Percentiles rank a stretch among this genome's conserved stretches.
phyloP scores from a whole-genome alignment of 2,797 vertebrate genomes.

The Allobates femoralis region DNA sequence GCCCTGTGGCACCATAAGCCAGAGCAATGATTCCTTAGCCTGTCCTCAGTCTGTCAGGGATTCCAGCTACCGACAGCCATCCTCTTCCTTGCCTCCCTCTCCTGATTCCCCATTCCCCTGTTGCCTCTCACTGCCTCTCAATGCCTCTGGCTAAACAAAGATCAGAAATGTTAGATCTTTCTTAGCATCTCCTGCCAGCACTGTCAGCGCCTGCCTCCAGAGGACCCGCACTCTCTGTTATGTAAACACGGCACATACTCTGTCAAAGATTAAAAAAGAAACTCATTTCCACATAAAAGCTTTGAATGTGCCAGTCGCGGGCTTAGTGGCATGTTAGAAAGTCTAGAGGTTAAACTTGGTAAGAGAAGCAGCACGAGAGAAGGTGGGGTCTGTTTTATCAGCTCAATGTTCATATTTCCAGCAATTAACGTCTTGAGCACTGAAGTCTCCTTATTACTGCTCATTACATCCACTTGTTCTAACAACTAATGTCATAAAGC shows the following conservation, averaged over 20 bases:
- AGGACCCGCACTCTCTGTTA: constrained; percentile 78
- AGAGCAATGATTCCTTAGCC: constrained; percentile 17
- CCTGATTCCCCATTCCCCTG: constrained; percentile 76
- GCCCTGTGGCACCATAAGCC: constrained; percentile 34
- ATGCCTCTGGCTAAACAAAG: constrained; percentile 80
- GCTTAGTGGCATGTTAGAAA: constrained; percentile 78
- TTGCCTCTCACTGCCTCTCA: constrained; percentile 71
- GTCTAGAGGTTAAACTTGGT: constrained; percentile 84
- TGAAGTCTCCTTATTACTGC: constrained; percentile 54
- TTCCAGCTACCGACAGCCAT: constrained; percentile 28
- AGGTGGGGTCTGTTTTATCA: constrained; percentile 61
- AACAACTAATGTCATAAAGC: constrained; percentile 40
- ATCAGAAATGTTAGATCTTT: constrained; percentile 83
- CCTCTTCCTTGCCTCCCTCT: constrained; percentile 66
- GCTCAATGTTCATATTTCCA: constrained; percentile 57
- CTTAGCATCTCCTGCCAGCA: constrained; percentile 78
- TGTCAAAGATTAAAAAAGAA: constrained; percentile 77
- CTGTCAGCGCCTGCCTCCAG: constrained; percentile 77
- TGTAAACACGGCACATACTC: constrained; percentile 78
- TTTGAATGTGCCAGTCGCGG: constrained; percentile 71
- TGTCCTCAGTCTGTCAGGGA: constrained; percentile 55
- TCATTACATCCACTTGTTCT: constrained; percentile 60
- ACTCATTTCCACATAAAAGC: constrained; percentile 88
- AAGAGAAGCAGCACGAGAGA: constrained; percentile 71
- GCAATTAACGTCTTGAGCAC: constrained; percentile 61